These are phyloP conservation scores for Etia nguti DNA, from an alignment of 2,113 vertebrate species.

Conservation along the genomic window DNA sequence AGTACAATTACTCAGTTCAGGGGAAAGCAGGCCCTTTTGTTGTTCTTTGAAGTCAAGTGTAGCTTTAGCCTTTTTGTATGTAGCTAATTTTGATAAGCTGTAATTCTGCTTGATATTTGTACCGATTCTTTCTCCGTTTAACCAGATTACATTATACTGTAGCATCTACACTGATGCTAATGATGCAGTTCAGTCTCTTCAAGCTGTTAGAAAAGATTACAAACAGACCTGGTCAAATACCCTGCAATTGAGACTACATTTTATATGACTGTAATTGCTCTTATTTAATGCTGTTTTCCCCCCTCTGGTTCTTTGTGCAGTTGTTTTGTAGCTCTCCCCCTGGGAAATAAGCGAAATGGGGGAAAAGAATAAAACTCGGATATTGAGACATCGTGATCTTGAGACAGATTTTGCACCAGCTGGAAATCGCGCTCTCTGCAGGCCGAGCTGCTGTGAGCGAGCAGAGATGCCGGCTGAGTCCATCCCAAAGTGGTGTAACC, in stretches of 20 bases:
- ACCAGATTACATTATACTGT: background rate
- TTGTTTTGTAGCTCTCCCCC: background rate
- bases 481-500: background rate
- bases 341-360: background rate
- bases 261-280: background rate
- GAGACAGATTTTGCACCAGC: constrained; percentile 20
- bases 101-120: background rate
- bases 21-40: constrained; percentile 4
- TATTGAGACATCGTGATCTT: background rate
- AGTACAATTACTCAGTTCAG: background rate
- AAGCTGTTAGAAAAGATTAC: constrained; percentile 16
- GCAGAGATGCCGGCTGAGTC: background rate
- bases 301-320: background rate
- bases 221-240: background rate
- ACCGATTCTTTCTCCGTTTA: background rate
- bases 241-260: background rate
- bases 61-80: background rate
- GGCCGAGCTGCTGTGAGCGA: background rate
- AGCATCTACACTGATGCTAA: constrained; percentile 12
- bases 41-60: constrained; percentile 6
- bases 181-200: constrained; percentile 27
- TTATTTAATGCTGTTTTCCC: background rate
- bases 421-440: constrained; percentile 17
- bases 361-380: background rate
- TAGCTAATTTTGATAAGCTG: background rate